Percentiles rank a stretch among this genome's conserved stretches.
phyloP scores from a whole-genome alignment of 2,888 invertebrate genomes.

The Spodoptera picta region DNA sequence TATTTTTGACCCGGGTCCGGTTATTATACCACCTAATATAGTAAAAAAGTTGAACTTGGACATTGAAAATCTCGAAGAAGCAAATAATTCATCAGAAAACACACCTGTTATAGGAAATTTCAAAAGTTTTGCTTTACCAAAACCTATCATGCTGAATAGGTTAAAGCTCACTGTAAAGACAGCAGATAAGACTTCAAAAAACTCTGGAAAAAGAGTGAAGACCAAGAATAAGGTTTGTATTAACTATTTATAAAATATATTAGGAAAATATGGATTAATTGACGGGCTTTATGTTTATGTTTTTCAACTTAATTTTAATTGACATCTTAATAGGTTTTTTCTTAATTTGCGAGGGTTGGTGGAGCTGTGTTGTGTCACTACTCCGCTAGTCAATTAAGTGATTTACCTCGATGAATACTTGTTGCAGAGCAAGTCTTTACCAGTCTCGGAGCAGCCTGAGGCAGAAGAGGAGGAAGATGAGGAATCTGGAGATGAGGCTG shows the following conservation, averaged over 20 bases:
- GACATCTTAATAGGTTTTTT: neutral
- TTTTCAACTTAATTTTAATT: conserved; percentile 3
- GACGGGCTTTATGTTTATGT: conserved; percentile 7
- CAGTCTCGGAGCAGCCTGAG: conserved; percentile 63
- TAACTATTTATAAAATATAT: conserved; percentile 26
- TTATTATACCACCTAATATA: conserved; percentile 69
- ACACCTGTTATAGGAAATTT: conserved; percentile 83
- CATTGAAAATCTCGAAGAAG: conserved; percentile 67
- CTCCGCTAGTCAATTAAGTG: conserved; percentile 6
- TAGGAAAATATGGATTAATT: conserved; percentile 9
- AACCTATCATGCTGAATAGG: conserved; percentile 84
- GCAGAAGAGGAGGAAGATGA: conserved; percentile 89
- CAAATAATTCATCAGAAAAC: conserved; percentile 66
- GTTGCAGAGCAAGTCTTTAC: conserved; percentile 75
- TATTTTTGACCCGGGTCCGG: conserved; percentile 84
- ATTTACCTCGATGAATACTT: conserved; percentile 48
- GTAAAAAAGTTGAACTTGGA: conserved; percentile 75
- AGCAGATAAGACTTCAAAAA: conserved; percentile 71
- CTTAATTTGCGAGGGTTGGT: conserved; percentile 6
- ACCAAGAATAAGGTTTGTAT: conserved; percentile 84
- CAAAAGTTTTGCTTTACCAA: conserved; percentile 86
- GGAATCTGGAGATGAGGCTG: conserved; percentile 90
- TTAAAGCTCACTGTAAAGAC: conserved; percentile 80
- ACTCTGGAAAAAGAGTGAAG: conserved; percentile 68
- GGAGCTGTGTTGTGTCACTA: conserved; percentile 12